Evolutionary conservation across 2,888 invertebrate genomes (phyloP).

Genomic region (Dasysyrphus albostriatus): DNA sequence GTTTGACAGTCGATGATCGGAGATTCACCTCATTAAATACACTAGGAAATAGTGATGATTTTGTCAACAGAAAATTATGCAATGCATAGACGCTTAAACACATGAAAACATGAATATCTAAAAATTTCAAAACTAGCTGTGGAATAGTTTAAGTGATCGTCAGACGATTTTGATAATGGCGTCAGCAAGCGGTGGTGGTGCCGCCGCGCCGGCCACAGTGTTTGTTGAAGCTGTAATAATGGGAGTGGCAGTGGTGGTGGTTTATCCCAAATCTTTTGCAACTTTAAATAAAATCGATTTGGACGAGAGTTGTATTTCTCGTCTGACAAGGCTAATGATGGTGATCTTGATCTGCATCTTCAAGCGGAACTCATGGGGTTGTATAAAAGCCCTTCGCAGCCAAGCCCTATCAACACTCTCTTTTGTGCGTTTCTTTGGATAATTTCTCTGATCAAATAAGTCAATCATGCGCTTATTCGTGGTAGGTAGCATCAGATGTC

Average conservation of each 20-base stretch:
- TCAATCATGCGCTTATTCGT: constrained; percentile 63
- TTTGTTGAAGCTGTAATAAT: background rate
- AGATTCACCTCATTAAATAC: constrained; percentile 32
- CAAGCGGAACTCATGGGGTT: constrained; percentile 37
- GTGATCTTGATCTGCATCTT: constrained; percentile 47
- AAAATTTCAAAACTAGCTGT: constrained; percentile 60
- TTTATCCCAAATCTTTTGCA: constrained; percentile 61
- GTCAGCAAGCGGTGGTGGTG: background rate
- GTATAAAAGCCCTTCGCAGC: constrained; percentile 63
- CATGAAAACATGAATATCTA: constrained; percentile 55
- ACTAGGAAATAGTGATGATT: constrained; percentile 30
- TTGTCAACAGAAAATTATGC: constrained; percentile 52
- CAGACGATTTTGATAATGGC: constrained; percentile 41
- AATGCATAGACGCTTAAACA: constrained; percentile 51
- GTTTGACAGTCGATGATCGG: constrained; percentile 32
- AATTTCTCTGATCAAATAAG: constrained; percentile 38
- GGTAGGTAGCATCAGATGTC: constrained; percentile 50
- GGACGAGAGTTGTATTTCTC: constrained; percentile 51
- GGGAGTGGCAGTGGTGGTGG: constrained; percentile 4
- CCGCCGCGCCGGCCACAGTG: background rate
- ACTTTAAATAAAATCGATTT: constrained; percentile 41
- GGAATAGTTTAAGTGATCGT: constrained; percentile 58
- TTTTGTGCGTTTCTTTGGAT: constrained; percentile 60
- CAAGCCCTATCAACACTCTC: constrained; percentile 63
- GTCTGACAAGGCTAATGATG: constrained; percentile 43